These are phyloP conservation scores for Halictus rubicundus DNA, from an alignment of 1,140 invertebrate genomes.

Conservation along the genomic window DNA sequence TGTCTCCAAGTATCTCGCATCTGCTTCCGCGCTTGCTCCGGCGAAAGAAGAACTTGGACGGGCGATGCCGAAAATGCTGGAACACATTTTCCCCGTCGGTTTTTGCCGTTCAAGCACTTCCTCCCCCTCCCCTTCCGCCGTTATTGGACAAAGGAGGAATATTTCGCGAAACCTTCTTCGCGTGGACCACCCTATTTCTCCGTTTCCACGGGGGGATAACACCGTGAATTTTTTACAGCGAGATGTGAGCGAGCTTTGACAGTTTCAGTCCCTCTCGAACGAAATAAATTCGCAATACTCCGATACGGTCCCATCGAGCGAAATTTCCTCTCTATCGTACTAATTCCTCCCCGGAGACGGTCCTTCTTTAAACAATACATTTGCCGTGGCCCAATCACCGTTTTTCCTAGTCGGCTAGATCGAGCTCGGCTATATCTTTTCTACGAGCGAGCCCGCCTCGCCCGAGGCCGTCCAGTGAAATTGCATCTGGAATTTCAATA, in stretches of 20 bases:
- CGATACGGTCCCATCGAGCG: too few relatives aligned
- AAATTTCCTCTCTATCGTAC: too few relatives aligned
- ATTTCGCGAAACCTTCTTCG: neutral
- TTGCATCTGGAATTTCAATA: slow-evolving; percentile 69
- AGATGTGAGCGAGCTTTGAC: neutral
- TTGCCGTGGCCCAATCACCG: neutral
- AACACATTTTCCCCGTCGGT: neutral
- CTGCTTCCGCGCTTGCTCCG: slow-evolving; percentile 1
- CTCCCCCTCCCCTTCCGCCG: neutral
- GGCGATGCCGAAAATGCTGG: slow-evolving; percentile 2
- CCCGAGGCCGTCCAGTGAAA: slow-evolving; percentile 48
- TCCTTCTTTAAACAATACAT: neutral
- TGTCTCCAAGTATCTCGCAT: slow-evolving; percentile 3
- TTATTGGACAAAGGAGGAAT: slow-evolving; percentile 13
- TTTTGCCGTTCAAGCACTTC: neutral
- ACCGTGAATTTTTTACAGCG: slow-evolving; percentile 2
- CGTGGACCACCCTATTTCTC: neutral
- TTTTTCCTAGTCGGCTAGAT: neutral
- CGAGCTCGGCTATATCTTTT: slow-evolving; percentile 21
- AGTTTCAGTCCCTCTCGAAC: too few relatives aligned
- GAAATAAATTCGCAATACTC: too few relatives aligned
- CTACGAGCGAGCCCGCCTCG: slow-evolving; percentile 2
- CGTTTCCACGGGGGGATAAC: neutral
- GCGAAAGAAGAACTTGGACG: neutral
- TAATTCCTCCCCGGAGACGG: too few relatives aligned